These are phyloP conservation scores for Trissonchulus latispiculum DNA, from an alignment of 2,888 invertebrate genomes.

Conservation along the genomic window DNA sequence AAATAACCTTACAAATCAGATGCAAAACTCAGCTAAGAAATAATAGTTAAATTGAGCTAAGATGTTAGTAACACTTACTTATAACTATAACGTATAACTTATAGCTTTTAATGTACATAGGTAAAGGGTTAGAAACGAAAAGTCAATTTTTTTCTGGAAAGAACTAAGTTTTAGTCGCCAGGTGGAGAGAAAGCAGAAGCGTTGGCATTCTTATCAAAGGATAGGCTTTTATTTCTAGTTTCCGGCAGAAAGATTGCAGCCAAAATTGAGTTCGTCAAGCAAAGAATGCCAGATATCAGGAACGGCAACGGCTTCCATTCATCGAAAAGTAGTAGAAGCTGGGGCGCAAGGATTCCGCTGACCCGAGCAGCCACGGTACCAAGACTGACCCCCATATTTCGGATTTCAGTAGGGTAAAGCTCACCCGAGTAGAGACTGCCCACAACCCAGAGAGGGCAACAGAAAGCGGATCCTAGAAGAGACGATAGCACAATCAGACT, in stretches of 20 bases:
- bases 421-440: conserved; percentile 16
- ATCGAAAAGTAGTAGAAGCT: background rate
- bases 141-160: no score
- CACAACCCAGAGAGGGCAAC: conserved; percentile 15
- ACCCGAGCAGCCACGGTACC: conserved; percentile 9
- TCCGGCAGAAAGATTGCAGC: background rate
- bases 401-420: conserved; percentile 14
- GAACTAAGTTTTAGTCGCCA: no score
- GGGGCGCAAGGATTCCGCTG: conserved; percentile 8
- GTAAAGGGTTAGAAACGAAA: no score
- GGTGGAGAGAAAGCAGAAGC: no score
- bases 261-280: background rate
- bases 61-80: no score
- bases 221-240: background rate
- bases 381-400: conserved; percentile 9
- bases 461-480: conserved; percentile 3
- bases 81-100: no score
- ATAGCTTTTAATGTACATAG: no score
- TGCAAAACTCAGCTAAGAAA: no score
- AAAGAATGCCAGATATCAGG: background rate
- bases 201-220: no score
- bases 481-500: background rate
- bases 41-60: no score
- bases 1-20: no score
- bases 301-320: background rate